These are phyloP conservation scores for Platerodrilus igneus DNA, from an alignment of 2,888 invertebrate genomes.

Conservation along the genomic window DNA sequence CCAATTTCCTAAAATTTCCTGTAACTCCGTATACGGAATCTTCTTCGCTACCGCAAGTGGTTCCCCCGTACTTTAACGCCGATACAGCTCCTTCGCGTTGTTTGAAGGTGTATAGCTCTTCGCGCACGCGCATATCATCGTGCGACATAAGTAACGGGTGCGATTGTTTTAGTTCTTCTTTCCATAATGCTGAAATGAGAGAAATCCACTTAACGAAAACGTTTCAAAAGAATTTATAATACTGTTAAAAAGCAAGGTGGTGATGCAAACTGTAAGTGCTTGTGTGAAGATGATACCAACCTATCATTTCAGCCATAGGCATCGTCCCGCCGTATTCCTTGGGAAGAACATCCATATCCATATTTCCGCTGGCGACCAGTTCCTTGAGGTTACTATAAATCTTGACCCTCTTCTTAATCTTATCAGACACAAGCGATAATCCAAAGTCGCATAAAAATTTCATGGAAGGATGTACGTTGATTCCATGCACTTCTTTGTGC, in stretches of 20 bases:
- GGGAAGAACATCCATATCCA: conserved; percentile 56
- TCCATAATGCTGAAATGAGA: conserved; percentile 65
- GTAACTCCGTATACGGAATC: conserved; percentile 67
- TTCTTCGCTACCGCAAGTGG: conserved; percentile 58
- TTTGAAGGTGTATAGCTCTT: conserved; percentile 66
- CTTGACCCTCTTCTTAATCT: conserved; percentile 66
- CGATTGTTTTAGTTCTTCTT: conserved; percentile 58
- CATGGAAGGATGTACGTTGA: conserved; percentile 68
- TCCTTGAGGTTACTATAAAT: conserved; percentile 62
- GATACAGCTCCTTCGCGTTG: conserved; percentile 72
- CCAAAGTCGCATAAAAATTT: conserved; percentile 75
- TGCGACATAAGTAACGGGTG: conserved; percentile 60
- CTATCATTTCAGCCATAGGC: conserved; percentile 79
- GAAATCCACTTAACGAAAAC: too few species aligned
- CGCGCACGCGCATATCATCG: conserved; percentile 65
- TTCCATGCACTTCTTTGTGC: conserved; percentile 73
- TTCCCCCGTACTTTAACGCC: conserved; percentile 59
- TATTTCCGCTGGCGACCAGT: conserved; percentile 42
- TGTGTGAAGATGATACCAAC: conserved; percentile 46
- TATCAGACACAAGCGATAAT: conserved; percentile 71
- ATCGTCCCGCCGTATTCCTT: conserved; percentile 80
- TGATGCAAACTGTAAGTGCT: not conserved
- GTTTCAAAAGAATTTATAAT: conserved; percentile 9
- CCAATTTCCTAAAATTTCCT: conserved; percentile 73
- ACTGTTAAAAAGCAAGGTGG: conserved; percentile 9